phyloP scores from a whole-genome alignment of 2,113 vertebrate genomes.

The Actinemys pallida region DNA sequence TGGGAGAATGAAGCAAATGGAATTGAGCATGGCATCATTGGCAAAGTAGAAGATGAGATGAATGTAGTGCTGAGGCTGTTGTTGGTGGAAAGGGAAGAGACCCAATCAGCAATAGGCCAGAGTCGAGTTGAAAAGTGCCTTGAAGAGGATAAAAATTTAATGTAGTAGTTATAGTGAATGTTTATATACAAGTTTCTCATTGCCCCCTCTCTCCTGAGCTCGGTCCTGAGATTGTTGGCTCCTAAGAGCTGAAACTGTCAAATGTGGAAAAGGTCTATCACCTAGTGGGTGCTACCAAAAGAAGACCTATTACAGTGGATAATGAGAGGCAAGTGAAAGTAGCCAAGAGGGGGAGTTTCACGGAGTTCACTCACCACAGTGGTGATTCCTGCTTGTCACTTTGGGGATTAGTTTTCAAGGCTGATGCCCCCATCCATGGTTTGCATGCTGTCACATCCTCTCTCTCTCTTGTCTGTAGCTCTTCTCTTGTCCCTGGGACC shows the following conservation, averaged over 20 bases:
- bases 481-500: no score
- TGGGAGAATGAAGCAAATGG: neutral
- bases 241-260: neutral
- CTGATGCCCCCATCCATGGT: no score
- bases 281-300: neutral
- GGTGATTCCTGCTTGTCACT: no score
- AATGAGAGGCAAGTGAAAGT: no score
- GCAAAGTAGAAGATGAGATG: neutral
- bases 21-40: neutral
- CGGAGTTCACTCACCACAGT: no score
- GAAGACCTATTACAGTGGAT: neutral
- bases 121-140: neutral
- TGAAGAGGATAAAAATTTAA: neutral
- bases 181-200: accelerated
- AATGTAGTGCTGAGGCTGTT: neutral
- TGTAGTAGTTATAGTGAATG: accelerated
- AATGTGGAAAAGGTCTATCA: neutral
- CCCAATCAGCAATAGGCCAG: neutral
- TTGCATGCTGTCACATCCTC: no score
- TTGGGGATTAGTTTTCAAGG: no score
- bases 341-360: no score
- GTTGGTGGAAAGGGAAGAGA: neutral
- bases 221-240: neutral
- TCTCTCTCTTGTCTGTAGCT: no score
- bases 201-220: neutral